These are phyloP conservation scores for Camelus dromedarius DNA, from an alignment of 2,113 vertebrate genomes.

Conservation along the genomic window DNA sequence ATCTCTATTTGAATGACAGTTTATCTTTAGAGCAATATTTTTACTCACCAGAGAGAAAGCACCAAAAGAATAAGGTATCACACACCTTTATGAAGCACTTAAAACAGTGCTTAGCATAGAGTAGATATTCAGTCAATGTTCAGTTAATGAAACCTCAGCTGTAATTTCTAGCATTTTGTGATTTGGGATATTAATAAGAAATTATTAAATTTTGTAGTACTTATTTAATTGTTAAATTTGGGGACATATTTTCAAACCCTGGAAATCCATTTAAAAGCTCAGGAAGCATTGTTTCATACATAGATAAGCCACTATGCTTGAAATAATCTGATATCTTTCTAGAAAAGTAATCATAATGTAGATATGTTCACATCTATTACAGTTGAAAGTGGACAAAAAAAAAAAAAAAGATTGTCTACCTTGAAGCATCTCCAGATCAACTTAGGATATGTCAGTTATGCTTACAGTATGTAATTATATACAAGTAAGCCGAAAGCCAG, in stretches of 20 bases:
- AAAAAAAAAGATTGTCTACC: background rate
- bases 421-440: background rate
- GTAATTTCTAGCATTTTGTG: background rate
- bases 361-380: background rate
- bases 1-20: background rate
- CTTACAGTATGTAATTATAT: background rate
- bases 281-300: background rate
- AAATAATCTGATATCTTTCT: background rate
- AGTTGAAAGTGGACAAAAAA: background rate
- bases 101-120: background rate
- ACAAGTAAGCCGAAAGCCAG: background rate
- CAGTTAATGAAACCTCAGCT: background rate
- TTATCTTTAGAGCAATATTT: background rate
- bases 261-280: background rate
- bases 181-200: background rate
- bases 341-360: background rate
- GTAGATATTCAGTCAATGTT: background rate
- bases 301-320: background rate
- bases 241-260: background rate
- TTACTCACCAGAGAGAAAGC: background rate
- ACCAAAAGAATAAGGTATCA: background rate
- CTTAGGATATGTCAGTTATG: background rate
- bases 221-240: background rate
- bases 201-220: background rate
- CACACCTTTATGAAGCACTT: background rate